Percentiles rank a stretch among this genome's conserved stretches.
phyloP scores from a whole-genome alignment of 1,140 invertebrate genomes.

The Theocolax elegans region DNA sequence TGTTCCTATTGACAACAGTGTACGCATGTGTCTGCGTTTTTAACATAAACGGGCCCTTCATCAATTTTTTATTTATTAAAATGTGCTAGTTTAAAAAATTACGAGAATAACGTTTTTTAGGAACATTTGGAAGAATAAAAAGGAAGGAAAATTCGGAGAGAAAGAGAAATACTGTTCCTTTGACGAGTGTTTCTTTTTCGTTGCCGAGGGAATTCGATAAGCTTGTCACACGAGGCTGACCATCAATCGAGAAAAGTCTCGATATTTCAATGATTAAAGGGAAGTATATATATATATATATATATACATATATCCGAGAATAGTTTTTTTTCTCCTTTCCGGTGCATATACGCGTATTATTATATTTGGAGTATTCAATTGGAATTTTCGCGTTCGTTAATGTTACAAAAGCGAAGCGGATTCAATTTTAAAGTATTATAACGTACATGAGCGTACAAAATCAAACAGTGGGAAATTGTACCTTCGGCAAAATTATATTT shows the following conservation, averaged over 20 bases:
- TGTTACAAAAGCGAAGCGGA: constrained; percentile 13
- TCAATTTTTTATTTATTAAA: no score
- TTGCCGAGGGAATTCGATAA: constrained; percentile 6
- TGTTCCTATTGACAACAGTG: no score
- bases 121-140: not conserved
- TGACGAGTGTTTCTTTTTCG: constrained; percentile 13
- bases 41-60: no score
- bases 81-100: no score
- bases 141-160: not conserved
- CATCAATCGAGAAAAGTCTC: constrained; percentile 17
- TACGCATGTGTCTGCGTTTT: no score
- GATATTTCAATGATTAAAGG: constrained; percentile 17
- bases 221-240: constrained; percentile 10
- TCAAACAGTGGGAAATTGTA: not conserved
- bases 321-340: not conserved
- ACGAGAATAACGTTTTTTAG: no score
- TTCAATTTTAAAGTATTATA: constrained; percentile 6
- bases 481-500: not conserved
- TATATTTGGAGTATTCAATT: constrained; percentile 17
- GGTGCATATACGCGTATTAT: constrained; percentile 1
- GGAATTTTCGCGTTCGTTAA: constrained; percentile 7
- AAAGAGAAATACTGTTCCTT: constrained; percentile 10
- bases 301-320: no score
- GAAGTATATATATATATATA: no score
- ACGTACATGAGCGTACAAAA: not conserved